These are phyloP conservation scores for Pangasius djambal DNA, from an alignment of 2,797 vertebrate genomes.

Conservation along the genomic window DNA sequence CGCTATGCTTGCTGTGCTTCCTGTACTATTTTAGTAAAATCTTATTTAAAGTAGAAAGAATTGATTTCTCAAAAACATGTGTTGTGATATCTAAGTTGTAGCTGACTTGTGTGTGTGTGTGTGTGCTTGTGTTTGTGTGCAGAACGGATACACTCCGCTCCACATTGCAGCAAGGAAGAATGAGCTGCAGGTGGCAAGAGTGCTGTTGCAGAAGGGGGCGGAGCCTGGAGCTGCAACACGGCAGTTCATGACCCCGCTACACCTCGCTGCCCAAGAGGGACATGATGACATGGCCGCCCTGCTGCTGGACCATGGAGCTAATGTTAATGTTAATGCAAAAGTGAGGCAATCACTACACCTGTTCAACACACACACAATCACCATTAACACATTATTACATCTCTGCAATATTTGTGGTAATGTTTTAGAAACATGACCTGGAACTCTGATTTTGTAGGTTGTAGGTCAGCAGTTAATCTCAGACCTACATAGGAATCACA, in stretches of 20 bases:
- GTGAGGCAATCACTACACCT: slow-evolving; percentile 70
- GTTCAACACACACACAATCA: neutral
- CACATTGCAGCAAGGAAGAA: slow-evolving; percentile 98
- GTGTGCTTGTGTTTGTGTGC: slow-evolving; percentile 49
- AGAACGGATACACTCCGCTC: slow-evolving; percentile 96
- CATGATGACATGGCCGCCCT: slow-evolving; percentile 90
- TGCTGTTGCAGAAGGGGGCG: slow-evolving; percentile 86
- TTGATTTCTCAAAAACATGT: neutral
- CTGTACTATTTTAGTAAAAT: neutral
- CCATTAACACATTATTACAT: neutral
- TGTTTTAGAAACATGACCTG: too few relatives aligned
- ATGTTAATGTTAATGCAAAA: slow-evolving; percentile 88
- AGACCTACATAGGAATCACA: too few relatives aligned
- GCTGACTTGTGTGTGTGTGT: neutral
- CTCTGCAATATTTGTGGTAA: neutral
- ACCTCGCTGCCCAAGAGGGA: slow-evolving; percentile 96
- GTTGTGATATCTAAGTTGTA: neutral
- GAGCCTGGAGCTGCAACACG: slow-evolving; percentile 91
- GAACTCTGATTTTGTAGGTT: too few relatives aligned
- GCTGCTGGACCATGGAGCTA: slow-evolving; percentile 88
- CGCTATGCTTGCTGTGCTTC: neutral
- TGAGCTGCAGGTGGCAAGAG: slow-evolving; percentile 87
- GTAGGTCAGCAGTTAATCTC: too few relatives aligned
- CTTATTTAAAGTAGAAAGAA: neutral
- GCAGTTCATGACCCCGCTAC: slow-evolving; percentile 94